phyloP scores from a whole-genome alignment of 2,888 invertebrate genomes.

The Chaetogeoica ovagalla region DNA sequence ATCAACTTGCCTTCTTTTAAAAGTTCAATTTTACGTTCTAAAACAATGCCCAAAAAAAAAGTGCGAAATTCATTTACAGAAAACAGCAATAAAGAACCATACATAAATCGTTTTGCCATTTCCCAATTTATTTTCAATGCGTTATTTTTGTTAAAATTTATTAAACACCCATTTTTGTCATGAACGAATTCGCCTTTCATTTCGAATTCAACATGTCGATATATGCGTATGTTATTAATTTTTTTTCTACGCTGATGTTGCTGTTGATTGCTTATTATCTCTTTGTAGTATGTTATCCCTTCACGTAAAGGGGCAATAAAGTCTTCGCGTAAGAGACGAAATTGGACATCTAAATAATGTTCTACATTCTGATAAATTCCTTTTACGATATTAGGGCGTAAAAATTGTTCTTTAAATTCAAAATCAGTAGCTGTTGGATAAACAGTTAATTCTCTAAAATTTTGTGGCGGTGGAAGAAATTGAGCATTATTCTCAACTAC shows the following conservation, averaged over 20 bases:
- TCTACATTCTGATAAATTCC: conserved; percentile 69
- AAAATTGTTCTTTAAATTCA: conserved; percentile 60
- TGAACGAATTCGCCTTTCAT: conserved; percentile 48
- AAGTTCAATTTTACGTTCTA: conserved; percentile 61
- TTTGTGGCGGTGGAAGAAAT: conserved; percentile 60
- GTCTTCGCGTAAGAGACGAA: conserved; percentile 77
- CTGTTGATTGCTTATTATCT: not conserved
- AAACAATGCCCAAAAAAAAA: conserved; percentile 71
- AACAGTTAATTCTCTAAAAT: conserved; percentile 64
- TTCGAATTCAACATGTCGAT: conserved; percentile 59
- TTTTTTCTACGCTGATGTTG: conserved; percentile 25
- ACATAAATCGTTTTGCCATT: conserved; percentile 67
- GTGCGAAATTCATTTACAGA: conserved; percentile 71
- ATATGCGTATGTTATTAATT: conserved; percentile 70
- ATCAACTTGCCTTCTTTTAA: conserved; percentile 39
- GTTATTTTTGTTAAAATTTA: conserved; percentile 52
- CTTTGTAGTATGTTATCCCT: conserved; percentile 60
- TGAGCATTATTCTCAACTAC: conserved; percentile 60
- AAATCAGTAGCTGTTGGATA: conserved; percentile 63
- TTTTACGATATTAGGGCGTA: conserved; percentile 66
- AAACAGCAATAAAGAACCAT: conserved; percentile 75
- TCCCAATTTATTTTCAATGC: conserved; percentile 60
- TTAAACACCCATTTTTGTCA: conserved; percentile 55
- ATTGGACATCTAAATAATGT: conserved; percentile 80
- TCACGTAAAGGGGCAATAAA: conserved; percentile 73